Conservation (phyloP, 2,888 invertebrate species). For the Caenorhabditis doughertyi region DNA sequence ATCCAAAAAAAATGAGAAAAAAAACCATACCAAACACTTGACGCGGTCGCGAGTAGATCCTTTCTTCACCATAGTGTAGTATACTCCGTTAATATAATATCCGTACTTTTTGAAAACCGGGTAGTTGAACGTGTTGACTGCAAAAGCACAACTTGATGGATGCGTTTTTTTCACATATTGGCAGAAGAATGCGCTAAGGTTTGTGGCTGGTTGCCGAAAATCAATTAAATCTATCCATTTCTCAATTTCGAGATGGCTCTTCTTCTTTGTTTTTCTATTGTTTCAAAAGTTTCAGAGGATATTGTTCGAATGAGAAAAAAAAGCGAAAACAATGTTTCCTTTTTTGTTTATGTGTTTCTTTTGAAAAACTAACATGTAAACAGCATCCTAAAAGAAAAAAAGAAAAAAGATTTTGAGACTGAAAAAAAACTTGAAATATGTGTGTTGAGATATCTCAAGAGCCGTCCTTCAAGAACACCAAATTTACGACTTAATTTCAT, state of each 20-base stretch:
- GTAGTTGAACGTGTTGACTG: conserved; percentile 53
- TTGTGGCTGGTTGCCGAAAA: conserved; percentile 3
- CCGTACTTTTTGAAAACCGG: conserved; percentile 54
- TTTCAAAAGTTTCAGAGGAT: conserved; percentile 12
- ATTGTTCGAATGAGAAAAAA: not conserved
- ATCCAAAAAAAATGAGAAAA: not conserved
- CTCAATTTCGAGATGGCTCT: conserved; percentile 6
- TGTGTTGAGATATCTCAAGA: conserved; percentile 10
- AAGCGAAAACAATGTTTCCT: not conserved
- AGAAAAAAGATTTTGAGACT: not conserved
- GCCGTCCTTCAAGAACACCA: conserved; percentile 38
- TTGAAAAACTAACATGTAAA: not conserved
- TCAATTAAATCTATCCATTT: conserved; percentile 39
- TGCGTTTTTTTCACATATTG: conserved; percentile 13
- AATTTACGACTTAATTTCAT: conserved; percentile 54
- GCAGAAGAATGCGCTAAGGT: not conserved
- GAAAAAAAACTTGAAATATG: conserved; percentile 19
- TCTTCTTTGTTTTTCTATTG: not conserved
- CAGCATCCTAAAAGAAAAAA: not conserved
- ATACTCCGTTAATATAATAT: conserved; percentile 35
- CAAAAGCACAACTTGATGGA: not conserved
- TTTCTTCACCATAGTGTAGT: conserved; percentile 49
- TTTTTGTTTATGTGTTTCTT: not conserved
- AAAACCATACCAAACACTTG: conserved; percentile 31
- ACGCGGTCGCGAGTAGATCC: conserved; percentile 32